Base-by-base conservation (phyloP, 2,113 vertebrate species). In the Macrotus californicus region DNA sequence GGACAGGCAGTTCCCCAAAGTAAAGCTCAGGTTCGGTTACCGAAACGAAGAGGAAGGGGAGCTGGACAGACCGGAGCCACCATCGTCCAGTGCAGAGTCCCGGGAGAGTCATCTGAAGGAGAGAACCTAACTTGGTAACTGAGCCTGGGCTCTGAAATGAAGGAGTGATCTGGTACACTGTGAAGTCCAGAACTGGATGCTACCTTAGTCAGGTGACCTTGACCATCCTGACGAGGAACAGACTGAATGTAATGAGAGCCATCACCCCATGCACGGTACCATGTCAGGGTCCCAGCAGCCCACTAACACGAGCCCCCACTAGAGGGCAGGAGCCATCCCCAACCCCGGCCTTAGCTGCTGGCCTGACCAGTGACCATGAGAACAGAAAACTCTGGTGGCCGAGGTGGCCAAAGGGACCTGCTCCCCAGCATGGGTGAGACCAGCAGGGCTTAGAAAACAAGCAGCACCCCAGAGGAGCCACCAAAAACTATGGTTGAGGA, bases 11-110 rank as follows among this genome's bases (percentile, higher is more conserved):
- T 4, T 72, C 46, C 29, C 24, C 54, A 36, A 43, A 73, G 48
- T 22, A 7, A 73, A 83, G 29, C 11, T 11, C 4, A 69, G 41
- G 6, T 48, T 39, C 14, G 0, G 5, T 50, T 54, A 64, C 16
- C 56, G 50, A 46, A 85, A 39, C 36, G n/a, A 54, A 70, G 34
- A 16, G 13, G 56, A 70, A 77, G 26, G 29, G 48, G 77, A 48
- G 15, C 46, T 7, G 7, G 43, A 7, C 29, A 36, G n/a, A 54
- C 46, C 69, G 13, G 85, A 66, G 3, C n/a, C 79, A 22, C 22
- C 0, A 0, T 3, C 15, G 2, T 7, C 46, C 2, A 3, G 24
- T 5, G 2, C 0, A 7, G n/a, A 9, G 22, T 52, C 46, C 81
- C 3, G 13, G 34, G 81, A 43, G 59, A 21, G 8, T n/a, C 24